A percentile compares a stretch with the other conserved stretches of the same genome.
These are phyloP conservation scores for Bombus confusus DNA, from an alignment of 1,140 invertebrate species.

Conservation along the genomic window DNA sequence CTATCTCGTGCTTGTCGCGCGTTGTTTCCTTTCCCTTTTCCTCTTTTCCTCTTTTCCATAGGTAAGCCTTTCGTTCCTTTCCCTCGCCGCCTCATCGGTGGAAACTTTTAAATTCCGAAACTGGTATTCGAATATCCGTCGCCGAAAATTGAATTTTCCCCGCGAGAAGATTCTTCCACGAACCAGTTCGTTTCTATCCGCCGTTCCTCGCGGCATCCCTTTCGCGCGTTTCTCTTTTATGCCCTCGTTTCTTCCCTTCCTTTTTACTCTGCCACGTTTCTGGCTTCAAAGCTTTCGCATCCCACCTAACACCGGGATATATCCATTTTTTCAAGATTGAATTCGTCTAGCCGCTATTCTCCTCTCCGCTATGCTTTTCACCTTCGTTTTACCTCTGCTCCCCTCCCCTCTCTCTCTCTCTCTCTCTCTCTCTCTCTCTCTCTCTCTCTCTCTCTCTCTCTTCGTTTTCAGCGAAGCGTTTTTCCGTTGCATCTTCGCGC, in stretches of 20 bases:
- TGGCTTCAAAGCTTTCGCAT: constrained; percentile 37
- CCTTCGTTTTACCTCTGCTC: not conserved
- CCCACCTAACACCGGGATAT: constrained; percentile 1
- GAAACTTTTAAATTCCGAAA: constrained; percentile 3
- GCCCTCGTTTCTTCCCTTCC: not conserved
- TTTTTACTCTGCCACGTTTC: too few species aligned
- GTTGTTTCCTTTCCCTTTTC: not conserved
- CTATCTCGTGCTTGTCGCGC: constrained; percentile 9
- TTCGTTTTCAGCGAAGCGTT: not conserved
- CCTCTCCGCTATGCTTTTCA: not conserved
- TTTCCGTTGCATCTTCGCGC: constrained; percentile 7
- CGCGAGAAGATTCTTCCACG: not conserved
- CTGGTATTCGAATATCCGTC: constrained; percentile 18
- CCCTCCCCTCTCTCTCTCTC: not conserved
- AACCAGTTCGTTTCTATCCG: not conserved
- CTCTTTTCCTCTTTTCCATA: not conserved
- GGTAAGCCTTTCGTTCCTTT: not conserved
- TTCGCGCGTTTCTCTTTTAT: not conserved
- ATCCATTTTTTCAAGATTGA: constrained; percentile 47
- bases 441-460: not conserved
- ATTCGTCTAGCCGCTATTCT: constrained; percentile 10
- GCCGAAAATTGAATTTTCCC: constrained; percentile 21
- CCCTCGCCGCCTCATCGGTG: not conserved
- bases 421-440: not conserved
- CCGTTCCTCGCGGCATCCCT: not conserved